Percentiles rank a stretch among this genome's conserved stretches.
phyloP scores from a whole-genome alignment of 2,888 invertebrate genomes.

The Drosophila algonquin region DNA sequence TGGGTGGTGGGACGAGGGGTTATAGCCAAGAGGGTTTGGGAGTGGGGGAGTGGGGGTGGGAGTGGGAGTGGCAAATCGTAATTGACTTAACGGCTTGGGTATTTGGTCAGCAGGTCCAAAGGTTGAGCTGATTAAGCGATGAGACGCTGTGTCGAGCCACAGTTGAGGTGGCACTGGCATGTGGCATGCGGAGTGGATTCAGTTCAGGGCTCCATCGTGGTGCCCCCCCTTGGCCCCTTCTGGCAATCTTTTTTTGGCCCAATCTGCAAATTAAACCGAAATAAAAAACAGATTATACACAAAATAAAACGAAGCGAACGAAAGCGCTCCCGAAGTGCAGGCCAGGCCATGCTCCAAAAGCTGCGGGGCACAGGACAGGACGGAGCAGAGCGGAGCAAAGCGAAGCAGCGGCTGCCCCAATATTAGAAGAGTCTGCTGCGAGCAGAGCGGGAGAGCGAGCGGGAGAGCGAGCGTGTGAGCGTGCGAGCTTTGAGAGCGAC shows the following conservation, averaged over 20 bases:
- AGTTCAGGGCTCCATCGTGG: not conserved
- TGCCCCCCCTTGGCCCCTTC: not conserved
- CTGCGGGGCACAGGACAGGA: conserved; percentile 5
- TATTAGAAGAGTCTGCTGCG: conserved; percentile 51
- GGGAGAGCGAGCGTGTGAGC: conserved; percentile 11
- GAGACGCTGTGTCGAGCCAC: not conserved
- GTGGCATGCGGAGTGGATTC: not conserved
- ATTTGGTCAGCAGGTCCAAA: conserved; percentile 12
- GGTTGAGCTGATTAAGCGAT: conserved; percentile 10
- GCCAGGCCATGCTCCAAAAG: conserved; percentile 37
- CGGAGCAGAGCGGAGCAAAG: conserved; percentile 3
- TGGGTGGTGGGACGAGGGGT: not conserved
- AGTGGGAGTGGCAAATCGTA: conserved; percentile 6
- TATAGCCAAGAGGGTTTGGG: not conserved
- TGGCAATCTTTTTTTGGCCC: not conserved
- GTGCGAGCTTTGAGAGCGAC: conserved; percentile 50
- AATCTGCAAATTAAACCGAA: conserved; percentile 15
- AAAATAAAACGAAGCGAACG: conserved; percentile 46
- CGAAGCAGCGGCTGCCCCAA: conserved; percentile 35
- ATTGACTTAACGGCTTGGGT: conserved; percentile 11
- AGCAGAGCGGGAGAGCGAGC: conserved; percentile 17
- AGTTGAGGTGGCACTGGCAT: not conserved
- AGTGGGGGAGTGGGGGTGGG: conserved; percentile 5
- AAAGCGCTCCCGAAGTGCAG: conserved; percentile 16
- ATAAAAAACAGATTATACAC: conserved; percentile 27